phyloP scores from a whole-genome alignment of 2,797 vertebrate species.

The Schizopygopsis malacanthus region DNA sequence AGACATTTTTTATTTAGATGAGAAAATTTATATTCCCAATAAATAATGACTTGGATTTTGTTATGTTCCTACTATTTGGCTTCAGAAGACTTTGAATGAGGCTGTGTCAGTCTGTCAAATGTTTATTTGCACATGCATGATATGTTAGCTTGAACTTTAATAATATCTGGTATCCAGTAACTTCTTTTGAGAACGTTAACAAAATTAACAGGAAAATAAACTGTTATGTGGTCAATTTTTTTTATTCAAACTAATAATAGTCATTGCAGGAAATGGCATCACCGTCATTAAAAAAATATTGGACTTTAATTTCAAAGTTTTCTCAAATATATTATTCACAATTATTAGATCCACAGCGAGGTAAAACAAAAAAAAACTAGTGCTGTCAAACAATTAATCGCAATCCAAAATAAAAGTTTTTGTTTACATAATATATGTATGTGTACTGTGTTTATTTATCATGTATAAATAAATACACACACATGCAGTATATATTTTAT shows the following conservation, averaged over 20 bases:
- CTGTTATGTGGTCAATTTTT: background rate
- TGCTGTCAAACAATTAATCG: no score
- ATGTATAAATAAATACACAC: no score
- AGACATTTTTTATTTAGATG: background rate
- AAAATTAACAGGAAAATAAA: background rate
- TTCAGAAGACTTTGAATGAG: background rate
- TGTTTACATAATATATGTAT: no score
- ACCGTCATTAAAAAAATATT: background rate
- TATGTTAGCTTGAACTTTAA: background rate
- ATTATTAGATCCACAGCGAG: background rate
- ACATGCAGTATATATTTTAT: no score
- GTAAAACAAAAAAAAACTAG: no score
- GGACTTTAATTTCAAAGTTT: background rate
- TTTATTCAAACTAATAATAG: background rate
- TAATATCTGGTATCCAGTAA: background rate
- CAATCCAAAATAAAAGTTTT: no score
- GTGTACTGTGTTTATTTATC: no score
- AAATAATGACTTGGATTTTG: background rate
- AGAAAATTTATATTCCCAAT: background rate
- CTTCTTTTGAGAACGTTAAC: background rate
- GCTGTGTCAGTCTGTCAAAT: background rate
- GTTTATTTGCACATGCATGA: background rate
- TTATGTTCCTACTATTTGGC: background rate
- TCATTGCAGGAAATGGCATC: background rate
- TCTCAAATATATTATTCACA: background rate